Evolutionary conservation across 2,113 vertebrate genomes (phyloP).

Genomic region (Cyprinodon variegatus): DNA sequence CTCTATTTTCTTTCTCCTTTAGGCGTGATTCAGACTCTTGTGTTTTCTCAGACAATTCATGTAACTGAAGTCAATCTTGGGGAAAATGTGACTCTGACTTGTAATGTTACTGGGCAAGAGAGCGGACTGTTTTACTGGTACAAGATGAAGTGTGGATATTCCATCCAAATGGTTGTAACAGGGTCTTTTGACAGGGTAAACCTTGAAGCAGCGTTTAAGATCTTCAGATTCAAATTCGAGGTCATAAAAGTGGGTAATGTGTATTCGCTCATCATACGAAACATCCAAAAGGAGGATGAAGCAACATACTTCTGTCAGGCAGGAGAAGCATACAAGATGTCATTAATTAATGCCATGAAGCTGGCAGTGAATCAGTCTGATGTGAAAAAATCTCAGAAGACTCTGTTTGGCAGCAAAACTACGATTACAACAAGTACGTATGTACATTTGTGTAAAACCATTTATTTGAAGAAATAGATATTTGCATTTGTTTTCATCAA

Average conservation of each 20-base stretch:
- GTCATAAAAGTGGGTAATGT: not conserved
- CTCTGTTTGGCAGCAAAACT: too few relatives aligned
- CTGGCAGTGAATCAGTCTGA: too few relatives aligned
- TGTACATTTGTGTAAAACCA: too few relatives aligned
- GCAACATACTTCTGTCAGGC: too few relatives aligned
- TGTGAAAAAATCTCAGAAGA: too few relatives aligned
- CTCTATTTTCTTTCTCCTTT: not conserved
- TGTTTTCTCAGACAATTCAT: not conserved
- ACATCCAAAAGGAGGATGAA: not conserved
- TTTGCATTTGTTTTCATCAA: too few relatives aligned
- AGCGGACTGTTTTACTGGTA: not conserved
- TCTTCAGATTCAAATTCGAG: not conserved
- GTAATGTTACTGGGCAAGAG: not conserved
- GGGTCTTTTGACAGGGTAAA: not conserved
- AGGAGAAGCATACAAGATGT: too few relatives aligned
- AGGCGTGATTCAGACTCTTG: not conserved
- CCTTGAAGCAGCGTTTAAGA: not conserved
- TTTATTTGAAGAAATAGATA: too few relatives aligned
- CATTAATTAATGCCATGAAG: too few relatives aligned
- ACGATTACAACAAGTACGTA: too few relatives aligned
- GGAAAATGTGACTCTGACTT: not conserved
- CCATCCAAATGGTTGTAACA: not conserved
- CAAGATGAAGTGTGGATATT: not conserved
- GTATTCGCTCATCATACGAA: not conserved
- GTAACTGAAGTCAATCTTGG: not conserved